These are phyloP conservation scores for Stylophora pistillata DNA, from an alignment of 64 coral and sea anemone genomes.

Conservation along the genomic window DNA sequence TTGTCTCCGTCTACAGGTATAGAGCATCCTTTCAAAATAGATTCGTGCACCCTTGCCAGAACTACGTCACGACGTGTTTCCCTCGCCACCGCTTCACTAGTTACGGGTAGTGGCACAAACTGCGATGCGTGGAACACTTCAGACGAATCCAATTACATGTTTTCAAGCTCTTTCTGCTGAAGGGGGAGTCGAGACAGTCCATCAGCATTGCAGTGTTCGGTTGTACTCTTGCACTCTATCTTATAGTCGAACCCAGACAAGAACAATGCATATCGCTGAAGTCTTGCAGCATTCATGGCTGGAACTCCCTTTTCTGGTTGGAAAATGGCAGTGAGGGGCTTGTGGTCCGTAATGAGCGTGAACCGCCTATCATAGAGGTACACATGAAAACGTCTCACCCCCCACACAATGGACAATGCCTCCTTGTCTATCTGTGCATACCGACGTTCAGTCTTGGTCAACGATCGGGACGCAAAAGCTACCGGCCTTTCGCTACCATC, in stretches of 20 bases:
- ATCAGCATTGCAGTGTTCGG: slow-evolving; percentile 58
- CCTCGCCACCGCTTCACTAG: slow-evolving; percentile 36
- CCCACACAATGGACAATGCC: too few relatives aligned
- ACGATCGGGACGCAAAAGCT: slow-evolving; percentile 36
- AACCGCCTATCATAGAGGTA: slow-evolving; percentile 37
- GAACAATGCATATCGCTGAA: slow-evolving; percentile 55
- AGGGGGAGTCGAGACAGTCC: slow-evolving; percentile 61
- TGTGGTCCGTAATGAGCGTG: slow-evolving; percentile 38
- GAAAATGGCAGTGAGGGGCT: slow-evolving; percentile 34
- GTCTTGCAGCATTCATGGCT: slow-evolving; percentile 34
- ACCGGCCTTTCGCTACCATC: slow-evolving; percentile 39
- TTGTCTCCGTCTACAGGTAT: too few relatives aligned
- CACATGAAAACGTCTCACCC: slow-evolving; percentile 11
- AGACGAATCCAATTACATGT: slow-evolving; percentile 26
- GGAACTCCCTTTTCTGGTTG: slow-evolving; percentile 46
- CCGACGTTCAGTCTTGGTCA: slow-evolving; percentile 33
- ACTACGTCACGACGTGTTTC: slow-evolving; percentile 42
- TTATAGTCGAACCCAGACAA: slow-evolving; percentile 49
- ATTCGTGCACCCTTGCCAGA: slow-evolving; percentile 21
- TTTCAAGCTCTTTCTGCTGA: slow-evolving; percentile 41
- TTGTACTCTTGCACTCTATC: slow-evolving; percentile 32
- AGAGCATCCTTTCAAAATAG: too few relatives aligned
- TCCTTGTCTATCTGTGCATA: slow-evolving; percentile 46
- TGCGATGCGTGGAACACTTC: slow-evolving; percentile 51
- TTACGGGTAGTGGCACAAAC: slow-evolving; percentile 44